Conservation (phyloP, 1,140 invertebrate genomes). For the Diabrotica undecimpunctata region DNA sequence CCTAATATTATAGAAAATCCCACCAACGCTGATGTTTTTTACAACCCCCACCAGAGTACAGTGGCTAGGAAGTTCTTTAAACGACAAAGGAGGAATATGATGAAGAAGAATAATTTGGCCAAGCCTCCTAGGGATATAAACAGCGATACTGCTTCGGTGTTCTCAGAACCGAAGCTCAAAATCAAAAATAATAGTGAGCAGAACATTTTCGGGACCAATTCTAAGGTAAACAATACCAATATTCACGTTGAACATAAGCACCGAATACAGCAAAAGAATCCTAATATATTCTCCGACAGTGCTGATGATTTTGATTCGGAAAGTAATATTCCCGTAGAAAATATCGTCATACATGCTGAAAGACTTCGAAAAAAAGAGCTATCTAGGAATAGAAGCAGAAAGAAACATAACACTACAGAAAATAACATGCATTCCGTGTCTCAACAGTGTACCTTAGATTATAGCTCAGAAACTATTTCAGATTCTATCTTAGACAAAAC, state of each 20-base stretch:
- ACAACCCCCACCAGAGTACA: conserved; percentile 89
- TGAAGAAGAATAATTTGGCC: conserved; percentile 69
- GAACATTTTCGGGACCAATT: conserved; percentile 61
- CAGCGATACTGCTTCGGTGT: conserved; percentile 53
- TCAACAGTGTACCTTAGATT: conserved; percentile 60
- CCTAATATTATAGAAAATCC: conserved; percentile 63
- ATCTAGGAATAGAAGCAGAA: conserved; percentile 41
- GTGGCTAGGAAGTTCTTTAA: conserved; percentile 89
- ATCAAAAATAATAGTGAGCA: conserved; percentile 59
- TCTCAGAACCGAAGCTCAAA: conserved; percentile 50
- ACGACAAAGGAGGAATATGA: conserved; percentile 73
- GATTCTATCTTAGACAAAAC: conserved; percentile 60
- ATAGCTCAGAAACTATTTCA: conserved; percentile 68
- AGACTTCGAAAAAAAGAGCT: conserved; percentile 38
- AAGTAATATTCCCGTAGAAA: conserved; percentile 39
- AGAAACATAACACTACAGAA: conserved; percentile 51
- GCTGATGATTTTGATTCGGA: conserved; percentile 50
- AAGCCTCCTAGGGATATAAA: conserved; percentile 60
- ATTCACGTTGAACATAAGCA: conserved; percentile 62
- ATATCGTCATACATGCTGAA: conserved; percentile 45
- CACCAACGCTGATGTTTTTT: conserved; percentile 70
- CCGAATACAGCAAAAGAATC: conserved; percentile 48
- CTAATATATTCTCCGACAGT: conserved; percentile 61
- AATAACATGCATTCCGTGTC: conserved; percentile 53
- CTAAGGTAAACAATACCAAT: conserved; percentile 76